These are phyloP conservation scores for Drosophila kanapiae DNA, from an alignment of 1,140 invertebrate species.

Conservation along the genomic window DNA sequence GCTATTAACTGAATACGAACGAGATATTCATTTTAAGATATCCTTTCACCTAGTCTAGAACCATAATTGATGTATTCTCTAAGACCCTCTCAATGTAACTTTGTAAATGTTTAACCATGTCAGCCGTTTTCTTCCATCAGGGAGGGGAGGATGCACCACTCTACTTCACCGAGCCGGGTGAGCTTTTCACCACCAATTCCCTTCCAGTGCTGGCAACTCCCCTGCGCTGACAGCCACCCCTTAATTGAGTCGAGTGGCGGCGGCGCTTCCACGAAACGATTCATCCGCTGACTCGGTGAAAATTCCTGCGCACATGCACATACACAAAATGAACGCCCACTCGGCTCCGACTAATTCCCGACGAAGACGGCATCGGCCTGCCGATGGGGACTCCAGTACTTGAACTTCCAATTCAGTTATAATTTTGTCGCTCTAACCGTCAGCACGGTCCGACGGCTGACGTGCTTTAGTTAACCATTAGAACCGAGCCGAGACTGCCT, in stretches of 20 bases:
- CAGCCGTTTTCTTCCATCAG: background rate
- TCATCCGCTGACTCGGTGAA: conserved; percentile 30
- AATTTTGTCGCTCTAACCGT: conserved; percentile 78
- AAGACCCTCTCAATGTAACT: conserved; percentile 42
- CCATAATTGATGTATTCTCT: conserved; percentile 36
- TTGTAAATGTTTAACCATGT: conserved; percentile 35
- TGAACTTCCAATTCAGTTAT: conserved; percentile 84
- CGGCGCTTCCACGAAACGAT: conserved; percentile 47
- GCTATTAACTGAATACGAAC: conserved; percentile 87
- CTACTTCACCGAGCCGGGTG: conserved; percentile 2
- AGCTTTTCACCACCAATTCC: conserved; percentile 46
- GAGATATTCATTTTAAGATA: conserved; percentile 5
- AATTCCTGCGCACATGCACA: conserved; percentile 74
- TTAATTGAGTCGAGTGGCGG: conserved; percentile 33
- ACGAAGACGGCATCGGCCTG: conserved; percentile 34
- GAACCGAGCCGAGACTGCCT: conserved; percentile 24
- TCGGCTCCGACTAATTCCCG: conserved; percentile 39
- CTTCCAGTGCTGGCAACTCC: conserved; percentile 36
- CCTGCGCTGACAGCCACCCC: conserved; percentile 35
- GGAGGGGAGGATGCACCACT: conserved; percentile 3
- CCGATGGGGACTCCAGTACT: conserved; percentile 79
- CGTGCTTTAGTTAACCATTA: conserved; percentile 42
- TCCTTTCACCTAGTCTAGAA: conserved; percentile 24
- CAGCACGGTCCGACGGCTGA: conserved; percentile 63
- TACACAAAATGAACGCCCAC: conserved; percentile 66